These are phyloP conservation scores for Camponotus pennsylvanicus DNA, from an alignment of 1,140 invertebrate genomes.

Conservation along the genomic window DNA sequence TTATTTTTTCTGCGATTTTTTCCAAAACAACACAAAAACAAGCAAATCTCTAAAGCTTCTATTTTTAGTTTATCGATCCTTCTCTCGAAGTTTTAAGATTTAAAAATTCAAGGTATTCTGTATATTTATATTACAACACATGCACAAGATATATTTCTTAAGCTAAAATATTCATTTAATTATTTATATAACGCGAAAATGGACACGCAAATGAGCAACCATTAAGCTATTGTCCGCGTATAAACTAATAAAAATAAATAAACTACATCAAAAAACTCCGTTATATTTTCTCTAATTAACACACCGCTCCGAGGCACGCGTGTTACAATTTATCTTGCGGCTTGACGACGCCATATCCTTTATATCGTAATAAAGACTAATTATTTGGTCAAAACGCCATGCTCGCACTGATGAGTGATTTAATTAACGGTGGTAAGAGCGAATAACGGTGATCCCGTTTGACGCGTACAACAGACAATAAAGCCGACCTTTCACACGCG, in stretches of 20 bases:
- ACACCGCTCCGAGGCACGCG: not conserved
- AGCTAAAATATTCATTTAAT: too few species aligned
- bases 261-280: not conserved
- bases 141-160: too few species aligned
- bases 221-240: not conserved
- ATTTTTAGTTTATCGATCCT: too few species aligned
- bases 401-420: conserved; percentile 18
- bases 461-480: not conserved
- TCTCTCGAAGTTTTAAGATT: too few species aligned
- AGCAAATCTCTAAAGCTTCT: too few species aligned
- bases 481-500: conserved; percentile 16
- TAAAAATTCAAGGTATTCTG: too few species aligned
- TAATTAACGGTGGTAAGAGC: conserved; percentile 30
- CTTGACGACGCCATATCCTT: conserved; percentile 1
- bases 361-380: conserved; percentile 46
- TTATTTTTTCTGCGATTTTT: too few species aligned
- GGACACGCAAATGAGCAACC: not conserved
- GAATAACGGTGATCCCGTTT: conserved; percentile 13
- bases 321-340: conserved; percentile 13
- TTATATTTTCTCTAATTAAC: conserved; percentile 24
- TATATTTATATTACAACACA: too few species aligned
- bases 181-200: not conserved
- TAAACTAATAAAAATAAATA: conserved; percentile 4
- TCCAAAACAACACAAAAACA: too few species aligned
- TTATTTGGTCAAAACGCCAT: conserved; percentile 32